Evolutionary conservation across 2,113 vertebrate genomes (phyloP), one percentile per base, ranked within the genome.

Genomic region (Corythoichthys haematopterus): DNA sequence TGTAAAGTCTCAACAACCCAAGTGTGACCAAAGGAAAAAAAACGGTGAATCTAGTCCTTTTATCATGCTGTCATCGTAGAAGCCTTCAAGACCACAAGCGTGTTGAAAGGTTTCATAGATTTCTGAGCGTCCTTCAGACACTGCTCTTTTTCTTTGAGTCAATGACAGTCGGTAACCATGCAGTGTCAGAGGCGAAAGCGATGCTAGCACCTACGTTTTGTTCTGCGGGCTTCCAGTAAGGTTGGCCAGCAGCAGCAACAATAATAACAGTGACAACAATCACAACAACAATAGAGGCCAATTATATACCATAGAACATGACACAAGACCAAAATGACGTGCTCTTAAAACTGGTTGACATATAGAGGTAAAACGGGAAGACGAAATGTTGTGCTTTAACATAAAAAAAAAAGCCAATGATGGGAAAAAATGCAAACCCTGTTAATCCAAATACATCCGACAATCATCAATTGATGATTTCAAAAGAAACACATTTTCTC

Each of bases 141-240:
- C 52, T 69, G 76, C 72, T 69, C 61, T 83, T 81, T 59, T 68
- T 68, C 71, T 61, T 43, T 65, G 68, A 40, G 37, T 64, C 71
- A 64, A 75, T 74, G 76, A 76, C 68, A 77, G 70, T 73, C 57
- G 81, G 69, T 62, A 68, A 70, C 74, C 83, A 85, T 87, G 83
- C 83, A 85, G 78, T 84, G 76, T 85, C 72, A 81, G 78, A 83
- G 65, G 73, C 78, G 74, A 84, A 66, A 81, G 74, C 83, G 69
- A 74, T 74, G 70, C 74, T 81, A 79, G 88, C 83, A 92, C 92
- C 88, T 92, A 93, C 91, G 71, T 91, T 89, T 87, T 85, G 77
- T 82, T 93, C 92, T 86, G 89, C 82, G 55, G 89, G 88, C 91
- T 93, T 93, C 91, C 91, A 84, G 81, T 85, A 85, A 86, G 71